These are phyloP conservation scores for Theocolax elegans DNA, from an alignment of 1,140 invertebrate species.

Conservation along the genomic window DNA sequence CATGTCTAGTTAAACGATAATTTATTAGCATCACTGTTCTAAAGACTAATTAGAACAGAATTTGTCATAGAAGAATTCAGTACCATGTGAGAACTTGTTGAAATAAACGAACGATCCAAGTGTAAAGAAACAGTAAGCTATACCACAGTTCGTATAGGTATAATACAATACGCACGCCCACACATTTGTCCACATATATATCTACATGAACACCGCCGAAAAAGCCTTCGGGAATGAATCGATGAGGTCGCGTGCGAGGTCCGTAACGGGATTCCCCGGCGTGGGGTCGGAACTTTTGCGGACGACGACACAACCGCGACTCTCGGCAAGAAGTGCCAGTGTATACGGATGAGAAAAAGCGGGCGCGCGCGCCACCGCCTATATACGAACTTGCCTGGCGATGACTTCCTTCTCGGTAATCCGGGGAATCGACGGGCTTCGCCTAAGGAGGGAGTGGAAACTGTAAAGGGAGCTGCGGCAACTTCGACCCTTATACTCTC, in stretches of 20 bases:
- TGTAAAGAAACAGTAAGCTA: no score
- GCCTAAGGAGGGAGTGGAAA: neutral
- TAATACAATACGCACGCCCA: no score
- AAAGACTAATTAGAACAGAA: no score
- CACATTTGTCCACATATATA: no score
- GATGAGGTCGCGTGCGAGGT: slow-evolving; percentile 1
- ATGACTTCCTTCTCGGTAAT: slow-evolving; percentile 47
- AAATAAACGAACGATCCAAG: no score
- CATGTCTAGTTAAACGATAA: no score
- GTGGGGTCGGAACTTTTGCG: neutral
- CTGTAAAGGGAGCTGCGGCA: slow-evolving; percentile 37
- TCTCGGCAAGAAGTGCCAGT: neutral
- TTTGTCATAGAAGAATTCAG: no score
- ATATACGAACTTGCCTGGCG: slow-evolving; percentile 12
- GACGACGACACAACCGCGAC: neutral
- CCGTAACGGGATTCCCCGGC: slow-evolving; percentile 15
- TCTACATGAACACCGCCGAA: neutral
- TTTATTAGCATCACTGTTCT: no score
- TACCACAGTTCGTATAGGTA: no score
- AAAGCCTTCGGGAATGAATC: neutral
- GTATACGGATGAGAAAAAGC: slow-evolving; percentile 1
- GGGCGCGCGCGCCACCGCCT: slow-evolving; percentile 4
- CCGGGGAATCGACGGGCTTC: slow-evolving; percentile 38
- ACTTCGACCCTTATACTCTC: no score
- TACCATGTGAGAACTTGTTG: no score